These are phyloP conservation scores for Rana temporaria DNA, from an alignment of 2,113 vertebrate species.

Conservation along the genomic window DNA sequence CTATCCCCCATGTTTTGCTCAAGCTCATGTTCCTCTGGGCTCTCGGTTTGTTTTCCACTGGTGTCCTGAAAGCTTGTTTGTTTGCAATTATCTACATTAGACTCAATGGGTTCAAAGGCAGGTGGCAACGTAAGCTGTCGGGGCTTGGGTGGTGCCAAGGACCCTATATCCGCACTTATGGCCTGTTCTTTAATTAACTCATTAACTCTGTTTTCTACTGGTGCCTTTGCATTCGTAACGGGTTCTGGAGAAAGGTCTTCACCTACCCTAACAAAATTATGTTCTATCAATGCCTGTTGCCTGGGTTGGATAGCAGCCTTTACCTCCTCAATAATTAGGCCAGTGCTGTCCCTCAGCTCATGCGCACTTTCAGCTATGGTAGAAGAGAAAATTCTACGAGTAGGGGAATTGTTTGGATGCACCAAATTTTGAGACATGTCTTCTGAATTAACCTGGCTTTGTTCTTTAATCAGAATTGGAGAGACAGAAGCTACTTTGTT, in stretches of 20 bases:
- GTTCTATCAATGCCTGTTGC: fast-evolving
- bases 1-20: not conserved
- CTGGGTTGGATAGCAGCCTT: not conserved
- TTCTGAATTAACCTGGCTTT: fast-evolving
- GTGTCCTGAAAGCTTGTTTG: not conserved
- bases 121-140: slow-evolving; percentile 43
- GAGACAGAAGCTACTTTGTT: not conserved
- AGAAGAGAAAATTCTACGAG: fast-evolving
- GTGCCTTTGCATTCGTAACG: not conserved
- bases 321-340: slow-evolving; percentile 36
- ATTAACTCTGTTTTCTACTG: not conserved
- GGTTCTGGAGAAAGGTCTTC: not conserved
- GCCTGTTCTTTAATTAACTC: not conserved
- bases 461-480: fast-evolving
- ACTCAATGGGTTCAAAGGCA: fast-evolving
- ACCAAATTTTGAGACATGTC: fast-evolving
- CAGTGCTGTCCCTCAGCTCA: slow-evolving; percentile 42
- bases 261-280: slow-evolving; percentile 1
- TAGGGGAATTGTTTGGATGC: fast-evolving
- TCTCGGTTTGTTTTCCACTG: fast-evolving
- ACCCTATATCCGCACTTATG: slow-evolving; percentile 7
- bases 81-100: fast-evolving
- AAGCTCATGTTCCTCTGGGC: fast-evolving
- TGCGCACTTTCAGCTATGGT: not conserved
- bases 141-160: slow-evolving; percentile 58